Evolutionary conservation across 2,797 vertebrate species (phyloP), one percentile per base, ranked within the genome.

Genomic region (Oreonectes daqikongensis): DNA sequence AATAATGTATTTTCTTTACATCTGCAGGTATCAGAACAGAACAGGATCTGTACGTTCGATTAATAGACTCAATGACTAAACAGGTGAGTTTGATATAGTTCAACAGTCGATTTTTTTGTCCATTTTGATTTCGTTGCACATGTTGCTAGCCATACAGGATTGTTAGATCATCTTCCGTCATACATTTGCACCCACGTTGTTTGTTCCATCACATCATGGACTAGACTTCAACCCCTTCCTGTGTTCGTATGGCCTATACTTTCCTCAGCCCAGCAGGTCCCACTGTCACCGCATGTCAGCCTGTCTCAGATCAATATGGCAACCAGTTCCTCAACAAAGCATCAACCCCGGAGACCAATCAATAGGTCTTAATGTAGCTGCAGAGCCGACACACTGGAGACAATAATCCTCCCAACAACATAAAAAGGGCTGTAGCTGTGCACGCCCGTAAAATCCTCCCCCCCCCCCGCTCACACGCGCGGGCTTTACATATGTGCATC

Each of bases 41-140:
- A 81, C 96, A 98, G 86, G 96, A 97, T 77, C 89, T 98, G 28
- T 98, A 93, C 0, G 96, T 98, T 0, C 93, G 96, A 14, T 95
- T 98, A 78, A 95, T 98, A 0, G 96, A 97, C 91, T 97, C 96
- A 86, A 96, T 97, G 96, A 96, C 96, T 82, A 98, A 98, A 89
- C 95, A 96, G 96, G 96, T 97, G 85, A 93, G 92, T 50, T 26
- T 15, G 3, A 5, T 22, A 28, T 40, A 1, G 2, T 30, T 59
- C 14, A 28, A 59, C 26, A 28, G 26, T 28, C 7, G 26, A 59
- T 28, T 8, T 12, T 42, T 22, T 52, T n/a, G n/a, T 8, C 48
- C 8, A 35, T 35, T 35, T 35, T 35, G 35, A 35, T 35, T 35
- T 22, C n/a, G 9, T 24, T 24, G 8, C 6, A n/a, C 40, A 42